These are phyloP conservation scores for Phaenicophaeus curvirostris DNA, from an alignment of 2,797 vertebrate genomes.

Conservation along the genomic window DNA sequence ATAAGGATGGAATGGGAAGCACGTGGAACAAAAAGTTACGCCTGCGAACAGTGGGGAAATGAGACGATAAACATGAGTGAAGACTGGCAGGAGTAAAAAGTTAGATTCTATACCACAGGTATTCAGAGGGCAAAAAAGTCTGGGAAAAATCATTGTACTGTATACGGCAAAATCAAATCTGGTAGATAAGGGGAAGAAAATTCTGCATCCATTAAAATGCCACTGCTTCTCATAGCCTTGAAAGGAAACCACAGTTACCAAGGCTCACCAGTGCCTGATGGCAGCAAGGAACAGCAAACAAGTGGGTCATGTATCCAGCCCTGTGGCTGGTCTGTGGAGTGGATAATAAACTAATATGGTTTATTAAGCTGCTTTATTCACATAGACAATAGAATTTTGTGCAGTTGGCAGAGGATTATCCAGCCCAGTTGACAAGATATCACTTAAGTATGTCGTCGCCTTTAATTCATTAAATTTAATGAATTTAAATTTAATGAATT, in stretches of 20 bases:
- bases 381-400: neutral
- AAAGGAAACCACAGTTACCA: neutral
- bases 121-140: neutral
- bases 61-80: neutral
- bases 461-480: neutral
- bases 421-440: neutral
- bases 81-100: neutral
- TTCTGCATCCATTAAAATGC: neutral
- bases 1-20: neutral
- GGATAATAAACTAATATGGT: neutral
- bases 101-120: neutral
- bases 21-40: neutral
- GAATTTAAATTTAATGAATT: too few relatives aligned
- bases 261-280: neutral
- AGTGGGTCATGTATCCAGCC: neutral
- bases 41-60: neutral
- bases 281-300: neutral
- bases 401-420: neutral
- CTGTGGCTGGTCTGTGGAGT: neutral
- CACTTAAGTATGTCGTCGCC: neutral
- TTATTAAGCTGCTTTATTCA: neutral
- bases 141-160: neutral
- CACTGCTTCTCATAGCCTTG: neutral
- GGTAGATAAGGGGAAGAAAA: neutral
- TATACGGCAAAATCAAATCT: neutral